These are phyloP conservation scores for Drosophila bifasciata DNA, from an alignment of 1,140 invertebrate genomes.

Conservation along the genomic window DNA sequence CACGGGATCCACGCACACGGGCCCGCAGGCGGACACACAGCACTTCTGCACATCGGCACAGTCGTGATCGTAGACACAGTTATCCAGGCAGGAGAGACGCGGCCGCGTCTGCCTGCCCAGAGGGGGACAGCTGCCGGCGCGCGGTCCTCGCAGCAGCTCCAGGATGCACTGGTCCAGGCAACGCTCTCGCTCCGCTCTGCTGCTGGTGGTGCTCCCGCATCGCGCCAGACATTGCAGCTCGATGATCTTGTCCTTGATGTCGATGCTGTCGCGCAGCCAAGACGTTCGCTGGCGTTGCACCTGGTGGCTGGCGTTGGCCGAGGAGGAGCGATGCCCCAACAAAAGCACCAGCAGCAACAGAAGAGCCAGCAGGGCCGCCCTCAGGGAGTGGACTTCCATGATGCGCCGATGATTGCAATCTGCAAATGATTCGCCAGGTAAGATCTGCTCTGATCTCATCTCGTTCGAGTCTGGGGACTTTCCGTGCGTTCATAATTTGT, in stretches of 20 bases:
- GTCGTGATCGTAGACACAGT: conserved; percentile 87
- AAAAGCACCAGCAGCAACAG: conserved; percentile 26
- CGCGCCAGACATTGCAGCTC: conserved; percentile 75
- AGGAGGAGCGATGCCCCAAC: conserved; percentile 31
- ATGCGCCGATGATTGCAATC: conserved; percentile 47
- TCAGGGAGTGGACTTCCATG: conserved; percentile 36
- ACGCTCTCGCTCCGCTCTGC: conserved; percentile 21
- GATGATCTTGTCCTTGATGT: conserved; percentile 77
- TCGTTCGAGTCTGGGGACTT: conserved; percentile 47
- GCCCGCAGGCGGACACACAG: conserved; percentile 87
- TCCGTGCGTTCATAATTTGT: conserved; percentile 76
- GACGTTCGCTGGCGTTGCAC: conserved; percentile 61
- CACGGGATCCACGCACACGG: conserved; percentile 87
- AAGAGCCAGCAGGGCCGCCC: conserved; percentile 46
- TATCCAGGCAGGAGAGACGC: conserved; percentile 85
- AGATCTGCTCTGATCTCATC: conserved; percentile 34
- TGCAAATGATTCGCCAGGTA: conserved; percentile 65
- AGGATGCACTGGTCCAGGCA: conserved; percentile 63
- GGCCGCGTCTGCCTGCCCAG: conserved; percentile 52
- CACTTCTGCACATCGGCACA: conserved; percentile 88
- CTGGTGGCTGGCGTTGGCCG: conserved; percentile 11
- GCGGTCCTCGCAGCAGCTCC: conserved; percentile 56
- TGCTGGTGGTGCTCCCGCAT: conserved; percentile 37
- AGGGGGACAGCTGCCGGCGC: conserved; percentile 67
- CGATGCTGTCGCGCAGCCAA: conserved; percentile 62